These are phyloP conservation scores for Xestoiulus laeticollis DNA, from an alignment of 2,888 invertebrate species.

Conservation along the genomic window DNA sequence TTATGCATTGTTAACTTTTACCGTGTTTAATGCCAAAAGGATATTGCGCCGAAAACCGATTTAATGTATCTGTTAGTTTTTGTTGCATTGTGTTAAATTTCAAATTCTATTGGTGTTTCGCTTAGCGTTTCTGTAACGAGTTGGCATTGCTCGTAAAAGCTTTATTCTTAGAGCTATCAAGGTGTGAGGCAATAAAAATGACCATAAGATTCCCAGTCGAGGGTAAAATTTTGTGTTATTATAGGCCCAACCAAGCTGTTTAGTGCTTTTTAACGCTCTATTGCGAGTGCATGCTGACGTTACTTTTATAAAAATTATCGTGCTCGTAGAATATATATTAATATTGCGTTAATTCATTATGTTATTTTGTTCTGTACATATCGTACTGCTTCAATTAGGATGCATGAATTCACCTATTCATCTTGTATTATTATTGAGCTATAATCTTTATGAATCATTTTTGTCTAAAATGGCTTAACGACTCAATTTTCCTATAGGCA, in stretches of 20 bases:
- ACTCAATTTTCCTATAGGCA: background rate
- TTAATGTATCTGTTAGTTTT: background rate
- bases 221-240: background rate
- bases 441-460: background rate
- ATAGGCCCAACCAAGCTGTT: background rate
- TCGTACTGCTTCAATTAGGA: background rate
- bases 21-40: background rate
- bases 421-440: background rate
- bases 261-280: background rate
- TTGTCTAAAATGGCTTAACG: background rate
- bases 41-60: background rate
- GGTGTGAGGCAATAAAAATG: background rate
- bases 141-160: background rate
- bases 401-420: background rate
- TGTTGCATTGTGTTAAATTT: conserved; percentile 8
- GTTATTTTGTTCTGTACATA: too few relatives aligned
- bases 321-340: too few relatives aligned
- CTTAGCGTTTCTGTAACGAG: background rate
- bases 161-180: background rate
- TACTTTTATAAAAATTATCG: background rate
- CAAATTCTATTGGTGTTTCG: background rate
- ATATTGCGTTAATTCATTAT: too few relatives aligned
- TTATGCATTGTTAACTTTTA: background rate
- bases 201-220: background rate
- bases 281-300: background rate